These are phyloP conservation scores for Drosophila tripunctata DNA, from an alignment of 2,888 invertebrate species.

Conservation along the genomic window DNA sequence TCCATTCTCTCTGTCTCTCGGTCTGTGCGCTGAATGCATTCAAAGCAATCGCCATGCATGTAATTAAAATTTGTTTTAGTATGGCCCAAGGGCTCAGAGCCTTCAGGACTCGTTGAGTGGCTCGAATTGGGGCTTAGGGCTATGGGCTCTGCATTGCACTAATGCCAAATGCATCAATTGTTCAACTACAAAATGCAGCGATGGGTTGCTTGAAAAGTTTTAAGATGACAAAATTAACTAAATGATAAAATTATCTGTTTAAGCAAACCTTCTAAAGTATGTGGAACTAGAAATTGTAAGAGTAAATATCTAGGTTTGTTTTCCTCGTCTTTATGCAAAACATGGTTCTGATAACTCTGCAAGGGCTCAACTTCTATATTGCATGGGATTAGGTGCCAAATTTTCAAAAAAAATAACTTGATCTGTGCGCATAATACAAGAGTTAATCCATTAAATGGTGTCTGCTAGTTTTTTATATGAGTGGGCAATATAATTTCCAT, in stretches of 20 bases:
- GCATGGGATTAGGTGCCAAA: too few relatives aligned
- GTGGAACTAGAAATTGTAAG: too few relatives aligned
- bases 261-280: not conserved
- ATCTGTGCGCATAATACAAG: too few relatives aligned
- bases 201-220: slow-evolving; percentile 22
- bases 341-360: too few relatives aligned
- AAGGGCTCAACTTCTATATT: too few relatives aligned
- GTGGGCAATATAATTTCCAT: too few relatives aligned
- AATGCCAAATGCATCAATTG: slow-evolving; percentile 40
- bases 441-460: too few relatives aligned
- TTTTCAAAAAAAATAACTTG: too few relatives aligned
- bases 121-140: slow-evolving; percentile 14
- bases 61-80: slow-evolving; percentile 73
- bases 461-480: too few relatives aligned
- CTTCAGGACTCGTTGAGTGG: slow-evolving; percentile 10
- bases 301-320: too few relatives aligned
- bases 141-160: slow-evolving; percentile 13
- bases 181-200: slow-evolving; percentile 21
- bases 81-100: slow-evolving; percentile 35
- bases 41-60: slow-evolving; percentile 66
- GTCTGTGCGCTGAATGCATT: slow-evolving; percentile 38
- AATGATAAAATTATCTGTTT: too few relatives aligned
- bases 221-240: not conserved
- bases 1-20: not conserved
- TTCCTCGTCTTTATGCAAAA: too few relatives aligned